A percentile compares a stretch with the other conserved stretches of the same genome.
phyloP scores from a whole-genome alignment of 2,888 invertebrate species.

The Mythimna lalbum region DNA sequence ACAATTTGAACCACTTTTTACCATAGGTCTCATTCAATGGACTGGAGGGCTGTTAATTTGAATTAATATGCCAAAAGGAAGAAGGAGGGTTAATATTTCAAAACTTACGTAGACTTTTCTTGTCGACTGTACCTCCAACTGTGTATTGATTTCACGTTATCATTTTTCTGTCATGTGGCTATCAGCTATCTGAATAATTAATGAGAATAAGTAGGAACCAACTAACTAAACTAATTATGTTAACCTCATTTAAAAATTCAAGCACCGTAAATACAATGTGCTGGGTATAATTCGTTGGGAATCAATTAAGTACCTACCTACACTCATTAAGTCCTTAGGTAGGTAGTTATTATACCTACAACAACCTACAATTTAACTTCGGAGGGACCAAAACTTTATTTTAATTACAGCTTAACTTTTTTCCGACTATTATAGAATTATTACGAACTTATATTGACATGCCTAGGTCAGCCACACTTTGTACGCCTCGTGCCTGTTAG shows the following conservation, averaged over 20 bases:
- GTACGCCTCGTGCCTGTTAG: neutral
- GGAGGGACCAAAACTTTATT: neutral
- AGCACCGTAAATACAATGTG: conserved; percentile 20
- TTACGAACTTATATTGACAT: neutral
- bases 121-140: conserved; percentile 2
- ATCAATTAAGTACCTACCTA: conserved; percentile 9
- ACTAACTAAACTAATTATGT: conserved; percentile 4
- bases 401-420: conserved; percentile 15
- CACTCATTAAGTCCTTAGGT: conserved; percentile 3
- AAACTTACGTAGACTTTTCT: neutral
- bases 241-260: conserved; percentile 39
- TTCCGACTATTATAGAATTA: neutral
- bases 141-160: conserved; percentile 28
- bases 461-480: neutral
- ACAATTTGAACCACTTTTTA: no score
- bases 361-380: conserved; percentile 12
- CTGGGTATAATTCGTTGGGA: conserved; percentile 7
- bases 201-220: conserved; percentile 4
- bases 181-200: conserved; percentile 22
- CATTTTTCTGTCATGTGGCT: conserved; percentile 2
- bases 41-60: no score
- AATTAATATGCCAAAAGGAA: no score
- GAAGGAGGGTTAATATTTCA: no score
- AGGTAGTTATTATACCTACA: neutral
- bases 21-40: no score